Percentiles rank a stretch among this genome's conserved stretches.
phyloP scores from a whole-genome alignment of 2,797 vertebrate genomes.

The Acanthurus leucopareius region DNA sequence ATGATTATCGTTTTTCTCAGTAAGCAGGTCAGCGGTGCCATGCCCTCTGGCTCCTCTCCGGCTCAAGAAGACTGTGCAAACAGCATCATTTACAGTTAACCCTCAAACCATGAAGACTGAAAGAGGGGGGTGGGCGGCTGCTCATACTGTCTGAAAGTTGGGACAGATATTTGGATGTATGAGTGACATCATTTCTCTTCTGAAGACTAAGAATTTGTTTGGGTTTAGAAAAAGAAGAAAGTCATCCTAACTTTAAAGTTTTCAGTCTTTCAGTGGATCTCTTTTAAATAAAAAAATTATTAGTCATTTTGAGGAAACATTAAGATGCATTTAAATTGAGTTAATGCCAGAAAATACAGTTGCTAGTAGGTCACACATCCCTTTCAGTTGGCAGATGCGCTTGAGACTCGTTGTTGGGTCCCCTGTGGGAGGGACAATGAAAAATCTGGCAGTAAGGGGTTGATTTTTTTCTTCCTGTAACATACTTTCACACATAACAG shows the following conservation, averaged over 20 bases:
- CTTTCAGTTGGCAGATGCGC: constrained; percentile 48
- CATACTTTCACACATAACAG: constrained; percentile 52
- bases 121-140: constrained; percentile 20
- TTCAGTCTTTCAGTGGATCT: neutral
- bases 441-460: constrained; percentile 28
- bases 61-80: constrained; percentile 60
- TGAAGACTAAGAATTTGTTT: constrained; percentile 2
- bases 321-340: constrained; percentile 18
- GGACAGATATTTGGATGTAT: constrained; percentile 44
- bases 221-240: neutral
- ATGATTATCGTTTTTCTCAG: constrained; percentile 69
- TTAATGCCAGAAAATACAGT: constrained; percentile 44
- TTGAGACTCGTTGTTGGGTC: constrained; percentile 46
- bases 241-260: neutral
- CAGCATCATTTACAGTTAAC: constrained; percentile 49
- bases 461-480: constrained; percentile 23
- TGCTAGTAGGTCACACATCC: constrained; percentile 24
- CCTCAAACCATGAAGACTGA: constrained; percentile 38
- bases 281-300: constrained; percentile 2
- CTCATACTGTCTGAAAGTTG: constrained; percentile 34
- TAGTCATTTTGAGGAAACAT: constrained; percentile 17
- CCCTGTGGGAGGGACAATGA: constrained; percentile 49
- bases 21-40: constrained; percentile 80
- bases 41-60: constrained; percentile 74
- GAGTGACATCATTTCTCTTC: constrained; percentile 16